Percentiles rank a stretch among this genome's conserved stretches.
These are phyloP conservation scores for Steatornis caripensis DNA, from an alignment of 2,113 vertebrate genomes.

Conservation along the genomic window DNA sequence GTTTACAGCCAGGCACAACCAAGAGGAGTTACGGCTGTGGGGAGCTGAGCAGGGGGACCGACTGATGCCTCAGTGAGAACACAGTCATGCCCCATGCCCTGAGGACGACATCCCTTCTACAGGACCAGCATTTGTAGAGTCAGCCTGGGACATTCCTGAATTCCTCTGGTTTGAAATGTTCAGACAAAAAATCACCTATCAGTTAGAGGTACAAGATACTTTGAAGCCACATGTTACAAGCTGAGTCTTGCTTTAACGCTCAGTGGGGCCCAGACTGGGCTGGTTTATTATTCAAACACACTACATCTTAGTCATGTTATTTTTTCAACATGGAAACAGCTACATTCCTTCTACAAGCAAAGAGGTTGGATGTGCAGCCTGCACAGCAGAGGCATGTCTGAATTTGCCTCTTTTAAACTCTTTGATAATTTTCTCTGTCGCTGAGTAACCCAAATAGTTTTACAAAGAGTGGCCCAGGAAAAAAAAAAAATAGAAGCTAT, in stretches of 20 bases:
- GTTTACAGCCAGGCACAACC: neutral
- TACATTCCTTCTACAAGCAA: neutral
- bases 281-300: neutral
- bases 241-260: neutral
- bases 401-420: constrained; percentile 27
- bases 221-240: neutral
- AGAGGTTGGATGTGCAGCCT: neutral
- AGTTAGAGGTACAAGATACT: neutral
- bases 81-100: neutral
- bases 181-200: neutral
- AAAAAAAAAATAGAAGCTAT: neutral
- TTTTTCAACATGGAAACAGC: constrained; percentile 28
- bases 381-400: neutral
- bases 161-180: neutral
- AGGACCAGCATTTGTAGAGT: neutral
- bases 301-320: constrained; percentile 18
- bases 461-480: neutral
- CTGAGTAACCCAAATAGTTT: neutral
- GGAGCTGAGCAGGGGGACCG: neutral
- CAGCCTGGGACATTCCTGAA: neutral
- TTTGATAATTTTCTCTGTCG: neutral
- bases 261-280: neutral
- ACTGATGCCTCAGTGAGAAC: neutral
- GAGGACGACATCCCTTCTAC: neutral
- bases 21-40: neutral